A percentile compares a stretch with the other conserved stretches of the same genome.
Evolutionary conservation across 2,797 vertebrate species (phyloP).

Genomic region (Parauchenoglanis punctatus): DNA sequence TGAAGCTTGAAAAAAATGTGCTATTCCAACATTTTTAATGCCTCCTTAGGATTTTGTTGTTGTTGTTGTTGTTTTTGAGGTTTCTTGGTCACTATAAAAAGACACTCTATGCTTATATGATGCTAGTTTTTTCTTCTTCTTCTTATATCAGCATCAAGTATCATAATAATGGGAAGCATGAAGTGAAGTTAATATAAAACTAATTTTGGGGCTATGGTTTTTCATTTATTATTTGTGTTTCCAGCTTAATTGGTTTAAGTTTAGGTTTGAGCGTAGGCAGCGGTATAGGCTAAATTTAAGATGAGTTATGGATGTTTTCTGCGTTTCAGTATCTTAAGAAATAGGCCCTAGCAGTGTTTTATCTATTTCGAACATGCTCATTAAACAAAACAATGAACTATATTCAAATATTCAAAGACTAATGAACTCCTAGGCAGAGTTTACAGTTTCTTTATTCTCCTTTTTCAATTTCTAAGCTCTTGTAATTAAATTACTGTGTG

Average conservation of each 20-base stretch:
- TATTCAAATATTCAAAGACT: not conserved
- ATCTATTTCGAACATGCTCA: not conserved
- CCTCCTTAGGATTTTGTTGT: too few species aligned
- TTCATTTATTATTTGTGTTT: not conserved
- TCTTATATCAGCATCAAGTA: not conserved
- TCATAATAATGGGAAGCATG: not conserved
- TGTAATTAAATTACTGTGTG: not conserved
- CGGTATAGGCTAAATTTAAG: not conserved
- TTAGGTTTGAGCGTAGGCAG: not conserved
- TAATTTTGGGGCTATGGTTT: not conserved
- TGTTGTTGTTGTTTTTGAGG: not conserved
- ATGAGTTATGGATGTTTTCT: not conserved
- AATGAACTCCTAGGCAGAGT: not conserved
- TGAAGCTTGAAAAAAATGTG: not conserved
- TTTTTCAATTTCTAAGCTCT: slow-evolving; percentile 3
- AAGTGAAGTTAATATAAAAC: not conserved
- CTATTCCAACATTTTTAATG: not conserved
- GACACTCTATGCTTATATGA: not conserved
- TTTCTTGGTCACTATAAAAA: not conserved
- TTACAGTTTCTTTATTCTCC: not conserved
- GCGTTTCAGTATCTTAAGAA: not conserved
- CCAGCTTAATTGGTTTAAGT: not conserved
- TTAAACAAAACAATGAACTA: not conserved
- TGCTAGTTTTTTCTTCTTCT: not conserved
- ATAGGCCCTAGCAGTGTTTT: not conserved